Conservation (phyloP, 2,113 vertebrate species). For the Colistium nudipinnis region DNA sequence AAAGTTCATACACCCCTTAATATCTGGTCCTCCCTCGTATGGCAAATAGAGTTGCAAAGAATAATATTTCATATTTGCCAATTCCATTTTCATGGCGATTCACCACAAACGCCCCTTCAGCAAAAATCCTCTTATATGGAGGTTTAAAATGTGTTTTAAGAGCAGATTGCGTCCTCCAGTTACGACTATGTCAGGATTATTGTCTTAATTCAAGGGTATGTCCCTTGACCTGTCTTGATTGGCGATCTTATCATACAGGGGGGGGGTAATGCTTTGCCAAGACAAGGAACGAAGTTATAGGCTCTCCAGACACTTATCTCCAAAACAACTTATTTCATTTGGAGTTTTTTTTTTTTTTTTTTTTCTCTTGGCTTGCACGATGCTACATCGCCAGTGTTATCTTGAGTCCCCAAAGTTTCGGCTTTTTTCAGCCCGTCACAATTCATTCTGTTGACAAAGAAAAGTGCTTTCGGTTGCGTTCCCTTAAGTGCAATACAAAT, state of each 20-base stretch:
- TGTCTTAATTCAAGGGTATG: neutral
- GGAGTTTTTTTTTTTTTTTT: neutral
- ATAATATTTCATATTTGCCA: too few relatives aligned
- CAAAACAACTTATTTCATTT: too few relatives aligned
- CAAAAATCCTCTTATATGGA: neutral
- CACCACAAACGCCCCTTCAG: too few relatives aligned
- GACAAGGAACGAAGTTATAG: neutral
- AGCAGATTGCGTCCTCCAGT: neutral
- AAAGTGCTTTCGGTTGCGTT: neutral
- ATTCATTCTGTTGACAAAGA: neutral
- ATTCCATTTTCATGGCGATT: neutral
- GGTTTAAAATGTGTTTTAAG: neutral
- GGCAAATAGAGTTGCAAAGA: neutral
- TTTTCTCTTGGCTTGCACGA: neutral
- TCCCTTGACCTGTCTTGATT: constrained; percentile 6
- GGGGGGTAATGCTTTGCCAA: neutral
- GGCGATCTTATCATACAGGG: neutral
- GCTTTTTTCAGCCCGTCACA: neutral
- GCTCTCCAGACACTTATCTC: neutral
- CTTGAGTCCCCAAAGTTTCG: neutral
- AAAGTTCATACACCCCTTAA: neutral
- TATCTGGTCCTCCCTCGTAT: too few relatives aligned
- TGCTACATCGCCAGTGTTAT: neutral
- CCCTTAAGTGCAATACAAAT: neutral
- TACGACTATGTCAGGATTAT: neutral